phyloP scores from a whole-genome alignment of 2,797 vertebrate species.

The Pitangus sulphuratus region DNA sequence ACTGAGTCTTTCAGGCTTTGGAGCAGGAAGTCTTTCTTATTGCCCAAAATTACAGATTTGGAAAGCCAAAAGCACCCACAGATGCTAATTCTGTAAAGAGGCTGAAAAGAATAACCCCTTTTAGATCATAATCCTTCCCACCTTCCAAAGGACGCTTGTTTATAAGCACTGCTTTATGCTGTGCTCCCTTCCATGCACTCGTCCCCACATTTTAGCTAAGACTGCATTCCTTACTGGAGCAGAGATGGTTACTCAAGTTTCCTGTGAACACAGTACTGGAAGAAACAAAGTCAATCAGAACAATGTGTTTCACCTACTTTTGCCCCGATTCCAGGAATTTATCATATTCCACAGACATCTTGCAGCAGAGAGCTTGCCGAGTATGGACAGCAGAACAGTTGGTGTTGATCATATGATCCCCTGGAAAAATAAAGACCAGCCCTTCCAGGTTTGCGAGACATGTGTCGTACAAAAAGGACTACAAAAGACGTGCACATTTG shows the following conservation, averaged over 20 bases:
- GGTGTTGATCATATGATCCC: conserved; percentile 91
- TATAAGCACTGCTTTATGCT: not conserved
- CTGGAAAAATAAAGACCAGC: conserved; percentile 66
- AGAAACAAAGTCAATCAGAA: not conserved
- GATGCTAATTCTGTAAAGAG: not conserved
- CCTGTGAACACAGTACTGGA: not conserved
- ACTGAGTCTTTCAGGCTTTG: not conserved
- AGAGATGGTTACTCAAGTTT: not conserved
- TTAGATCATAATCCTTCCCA: not conserved
- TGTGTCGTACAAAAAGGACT: not conserved
- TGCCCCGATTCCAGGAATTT: conserved; percentile 94
- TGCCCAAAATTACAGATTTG: not conserved
- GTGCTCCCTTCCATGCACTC: not conserved
- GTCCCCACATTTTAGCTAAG: not conserved
- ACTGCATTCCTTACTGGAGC: not conserved
- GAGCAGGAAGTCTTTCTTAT: not conserved
- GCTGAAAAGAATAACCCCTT: not conserved
- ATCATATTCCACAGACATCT: conserved; percentile 99
- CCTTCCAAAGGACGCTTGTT: not conserved
- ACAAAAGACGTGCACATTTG: not conserved
- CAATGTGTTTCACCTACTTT: conserved; percentile 82
- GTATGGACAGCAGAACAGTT: conserved; percentile 95
- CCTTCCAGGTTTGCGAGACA: not conserved
- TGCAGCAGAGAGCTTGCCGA: conserved; percentile 95
- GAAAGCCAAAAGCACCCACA: not conserved